A percentile compares a stretch with the other conserved stretches of the same genome.
Conservation (phyloP, 2,888 invertebrate genomes). For the Watsonalla cultraria region DNA sequence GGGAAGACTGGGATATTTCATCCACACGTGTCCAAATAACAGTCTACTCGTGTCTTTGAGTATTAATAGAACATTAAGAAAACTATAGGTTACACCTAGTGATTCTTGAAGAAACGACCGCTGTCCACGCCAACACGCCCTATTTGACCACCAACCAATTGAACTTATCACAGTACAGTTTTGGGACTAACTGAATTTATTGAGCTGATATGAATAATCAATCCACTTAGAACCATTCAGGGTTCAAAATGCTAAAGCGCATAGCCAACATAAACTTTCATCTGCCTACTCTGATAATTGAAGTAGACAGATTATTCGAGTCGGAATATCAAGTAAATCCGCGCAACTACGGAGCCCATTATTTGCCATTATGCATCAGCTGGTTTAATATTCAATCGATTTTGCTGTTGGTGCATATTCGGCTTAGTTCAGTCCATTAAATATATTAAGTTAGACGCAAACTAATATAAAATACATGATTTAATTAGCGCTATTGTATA, state of each 20-base stretch:
- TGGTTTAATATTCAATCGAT: not conserved
- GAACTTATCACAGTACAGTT: too few relatives aligned
- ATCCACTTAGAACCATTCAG: not conserved
- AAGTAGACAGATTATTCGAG: not conserved
- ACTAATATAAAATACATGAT: not conserved
- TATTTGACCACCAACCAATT: not conserved
- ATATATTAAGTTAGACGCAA: not conserved
- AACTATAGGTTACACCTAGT: not conserved
- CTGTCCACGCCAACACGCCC: not conserved
- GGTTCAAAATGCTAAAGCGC: not conserved
- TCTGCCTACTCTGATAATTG: not conserved
- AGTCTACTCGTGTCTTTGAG: too few relatives aligned
- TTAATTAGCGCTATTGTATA: not conserved
- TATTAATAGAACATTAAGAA: too few relatives aligned
- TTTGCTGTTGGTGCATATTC: not conserved
- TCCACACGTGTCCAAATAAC: too few relatives aligned
- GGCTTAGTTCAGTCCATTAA: not conserved
- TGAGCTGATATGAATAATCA: not conserved
- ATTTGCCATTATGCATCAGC: constrained; percentile 1
- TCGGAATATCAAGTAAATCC: not conserved
- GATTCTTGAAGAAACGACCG: not conserved
- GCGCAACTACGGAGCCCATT: not conserved
- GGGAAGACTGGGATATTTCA: too few relatives aligned
- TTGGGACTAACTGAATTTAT: not conserved
- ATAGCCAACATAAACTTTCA: not conserved